Conservation (phyloP, 2,113 vertebrate species). For the Helogale parvula region DNA sequence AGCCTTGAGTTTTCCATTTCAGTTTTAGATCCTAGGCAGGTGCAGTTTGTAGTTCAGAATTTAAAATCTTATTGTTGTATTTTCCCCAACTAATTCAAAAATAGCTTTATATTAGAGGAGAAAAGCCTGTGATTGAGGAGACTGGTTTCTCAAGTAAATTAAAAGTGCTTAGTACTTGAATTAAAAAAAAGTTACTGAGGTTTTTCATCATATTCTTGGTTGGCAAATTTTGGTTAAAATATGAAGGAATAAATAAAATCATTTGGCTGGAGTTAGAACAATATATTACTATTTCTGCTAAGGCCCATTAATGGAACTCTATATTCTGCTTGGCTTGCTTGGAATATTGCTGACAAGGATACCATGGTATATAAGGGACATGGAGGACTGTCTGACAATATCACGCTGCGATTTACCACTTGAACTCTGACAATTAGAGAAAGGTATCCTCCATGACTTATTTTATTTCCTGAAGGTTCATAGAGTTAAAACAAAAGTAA, state of each 20-base stretch:
- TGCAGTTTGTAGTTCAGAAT: constrained; percentile 43
- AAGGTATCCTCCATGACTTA: neutral
- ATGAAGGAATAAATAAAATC: neutral
- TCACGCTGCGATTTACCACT: neutral
- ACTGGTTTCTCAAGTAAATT: constrained; percentile 31
- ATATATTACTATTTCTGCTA: neutral
- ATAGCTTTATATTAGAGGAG: neutral
- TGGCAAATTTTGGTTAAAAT: neutral
- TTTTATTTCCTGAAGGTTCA: neutral
- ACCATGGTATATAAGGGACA: neutral
- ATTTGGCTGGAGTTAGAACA: neutral
- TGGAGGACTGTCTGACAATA: neutral
- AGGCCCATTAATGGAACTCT: neutral
- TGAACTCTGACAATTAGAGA: constrained; percentile 32
- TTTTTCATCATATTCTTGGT: constrained; percentile 12
- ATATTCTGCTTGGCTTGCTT: neutral
- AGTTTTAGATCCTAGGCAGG: constrained; percentile 68
- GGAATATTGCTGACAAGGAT: neutral
- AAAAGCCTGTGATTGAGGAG: neutral
- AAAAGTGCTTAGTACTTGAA: neutral
- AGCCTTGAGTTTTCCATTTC: constrained; percentile 66
- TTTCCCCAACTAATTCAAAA: neutral
- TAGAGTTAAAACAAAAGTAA: neutral
- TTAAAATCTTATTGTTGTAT: constrained; percentile 48
- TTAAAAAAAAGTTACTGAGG: neutral